These are phyloP conservation scores for Yponomeuta evonymella DNA, from an alignment of 2,888 invertebrate species.

Conservation along the genomic window DNA sequence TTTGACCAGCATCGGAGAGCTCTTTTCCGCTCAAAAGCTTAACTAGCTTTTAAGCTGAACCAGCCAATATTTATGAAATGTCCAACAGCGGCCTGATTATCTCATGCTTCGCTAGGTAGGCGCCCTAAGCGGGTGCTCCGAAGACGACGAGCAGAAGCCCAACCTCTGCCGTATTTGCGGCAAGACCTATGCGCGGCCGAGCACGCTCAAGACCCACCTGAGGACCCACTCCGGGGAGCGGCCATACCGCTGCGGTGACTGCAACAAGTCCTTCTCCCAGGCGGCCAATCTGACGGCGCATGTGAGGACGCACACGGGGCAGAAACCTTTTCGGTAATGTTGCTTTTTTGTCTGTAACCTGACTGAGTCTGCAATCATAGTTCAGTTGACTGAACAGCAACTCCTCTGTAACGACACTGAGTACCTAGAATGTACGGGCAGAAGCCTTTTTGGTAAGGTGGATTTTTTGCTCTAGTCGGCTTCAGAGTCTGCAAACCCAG, in stretches of 20 bases:
- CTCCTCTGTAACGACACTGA: too few species aligned
- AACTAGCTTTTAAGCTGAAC: too few species aligned
- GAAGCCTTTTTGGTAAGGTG: too few species aligned
- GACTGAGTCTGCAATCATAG: too few species aligned
- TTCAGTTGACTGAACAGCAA: too few species aligned
- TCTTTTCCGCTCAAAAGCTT: too few species aligned
- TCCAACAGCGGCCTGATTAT: not conserved
- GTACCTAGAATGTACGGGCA: too few species aligned
- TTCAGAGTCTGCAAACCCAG: too few species aligned
- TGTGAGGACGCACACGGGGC: conserved; percentile 96
- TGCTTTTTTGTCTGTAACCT: not conserved
- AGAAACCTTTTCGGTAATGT: conserved; percentile 90
- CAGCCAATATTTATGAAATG: too few species aligned
- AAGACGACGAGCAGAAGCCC: conserved; percentile 85
- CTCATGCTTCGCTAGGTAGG: conserved; percentile 44
- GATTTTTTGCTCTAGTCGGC: too few species aligned
- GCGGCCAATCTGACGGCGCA: conserved; percentile 99
- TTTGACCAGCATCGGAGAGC: too few species aligned
- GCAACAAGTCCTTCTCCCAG: conserved; percentile 97
- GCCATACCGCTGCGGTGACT: conserved; percentile 92
- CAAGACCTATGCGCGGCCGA: conserved; percentile 97
- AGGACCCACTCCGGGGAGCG: conserved; percentile 97
- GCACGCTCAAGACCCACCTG: conserved; percentile 97
- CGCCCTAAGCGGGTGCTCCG: conserved; percentile 75
- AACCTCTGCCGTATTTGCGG: conserved; percentile 97